phyloP scores from a whole-genome alignment of 2,797 vertebrate species.

The Amazonetta brasiliensis region DNA sequence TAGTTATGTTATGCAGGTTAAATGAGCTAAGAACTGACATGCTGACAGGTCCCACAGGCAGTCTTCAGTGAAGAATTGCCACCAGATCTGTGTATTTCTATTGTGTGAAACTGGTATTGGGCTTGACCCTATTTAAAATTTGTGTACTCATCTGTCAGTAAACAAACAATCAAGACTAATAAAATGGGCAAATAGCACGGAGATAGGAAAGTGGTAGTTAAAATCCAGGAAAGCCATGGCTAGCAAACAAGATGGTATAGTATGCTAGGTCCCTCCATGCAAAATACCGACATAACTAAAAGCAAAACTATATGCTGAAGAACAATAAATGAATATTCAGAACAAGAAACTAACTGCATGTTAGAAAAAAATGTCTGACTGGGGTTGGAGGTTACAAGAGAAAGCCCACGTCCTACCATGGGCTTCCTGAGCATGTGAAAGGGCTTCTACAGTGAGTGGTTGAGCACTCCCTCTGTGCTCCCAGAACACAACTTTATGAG shows the following conservation, averaged over 20 bases:
- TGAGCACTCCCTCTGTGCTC: neutral
- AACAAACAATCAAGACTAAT: neutral
- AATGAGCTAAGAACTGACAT: neutral
- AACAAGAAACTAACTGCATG: neutral
- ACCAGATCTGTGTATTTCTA: neutral
- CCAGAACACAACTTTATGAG: neutral
- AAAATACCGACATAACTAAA: neutral
- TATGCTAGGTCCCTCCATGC: neutral
- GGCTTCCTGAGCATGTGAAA: neutral
- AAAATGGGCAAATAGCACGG: neutral
- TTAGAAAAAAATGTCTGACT: neutral
- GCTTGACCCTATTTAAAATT: neutral
- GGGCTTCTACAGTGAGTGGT: neutral
- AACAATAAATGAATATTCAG: constrained; percentile 1
- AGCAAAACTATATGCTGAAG: neutral
- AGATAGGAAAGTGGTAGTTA: neutral
- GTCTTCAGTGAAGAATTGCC: neutral
- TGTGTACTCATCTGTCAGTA: neutral
- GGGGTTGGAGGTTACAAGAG: neutral
- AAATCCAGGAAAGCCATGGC: neutral
- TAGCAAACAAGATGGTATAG: neutral
- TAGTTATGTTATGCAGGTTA: neutral
- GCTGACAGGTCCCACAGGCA: neutral
- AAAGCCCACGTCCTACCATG: neutral
- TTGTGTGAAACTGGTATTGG: neutral